phyloP scores from a whole-genome alignment of 2,888 invertebrate genomes.

The Xanthorhoe designata region DNA sequence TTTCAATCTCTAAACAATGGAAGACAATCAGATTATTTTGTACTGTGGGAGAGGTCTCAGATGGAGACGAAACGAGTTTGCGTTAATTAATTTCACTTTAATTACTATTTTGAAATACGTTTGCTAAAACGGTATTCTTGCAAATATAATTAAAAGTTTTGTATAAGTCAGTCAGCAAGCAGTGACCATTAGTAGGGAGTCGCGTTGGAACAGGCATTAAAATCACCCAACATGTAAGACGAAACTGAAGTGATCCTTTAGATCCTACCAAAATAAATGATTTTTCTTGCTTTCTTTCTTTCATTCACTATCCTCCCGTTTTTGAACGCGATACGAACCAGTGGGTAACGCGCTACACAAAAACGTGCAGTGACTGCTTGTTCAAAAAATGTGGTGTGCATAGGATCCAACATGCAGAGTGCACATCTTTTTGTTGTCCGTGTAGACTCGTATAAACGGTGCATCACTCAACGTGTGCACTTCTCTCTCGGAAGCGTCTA shows the following conservation, averaged over 20 bases:
- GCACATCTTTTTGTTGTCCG: background rate
- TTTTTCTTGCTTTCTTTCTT: too few relatives aligned
- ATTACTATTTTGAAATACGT: constrained; percentile 17
- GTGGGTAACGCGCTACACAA: too few relatives aligned
- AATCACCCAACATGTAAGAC: too few relatives aligned
- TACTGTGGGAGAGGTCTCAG: constrained; percentile 28
- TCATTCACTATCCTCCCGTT: too few relatives aligned
- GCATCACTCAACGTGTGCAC: background rate
- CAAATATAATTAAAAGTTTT: background rate
- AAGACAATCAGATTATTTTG: constrained; percentile 23
- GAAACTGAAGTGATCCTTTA: too few relatives aligned
- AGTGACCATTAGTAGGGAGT: too few relatives aligned
- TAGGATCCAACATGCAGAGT: background rate
- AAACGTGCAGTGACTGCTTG: too few relatives aligned
- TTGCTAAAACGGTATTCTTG: constrained; percentile 6
- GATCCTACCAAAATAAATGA: too few relatives aligned
- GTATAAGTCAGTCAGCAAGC: too few relatives aligned
- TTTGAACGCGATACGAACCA: too few relatives aligned
- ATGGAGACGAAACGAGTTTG: constrained; percentile 9
- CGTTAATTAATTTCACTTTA: constrained; percentile 22
- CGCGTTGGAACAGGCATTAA: too few relatives aligned
- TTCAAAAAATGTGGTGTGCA: too few relatives aligned
- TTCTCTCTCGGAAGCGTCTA: background rate
- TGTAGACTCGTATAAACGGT: background rate
- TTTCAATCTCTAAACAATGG: constrained; percentile 23